A percentile compares a stretch with the other conserved stretches of the same genome.
phyloP scores from a whole-genome alignment of 2,797 vertebrate genomes.

The Hirundo rustica region DNA sequence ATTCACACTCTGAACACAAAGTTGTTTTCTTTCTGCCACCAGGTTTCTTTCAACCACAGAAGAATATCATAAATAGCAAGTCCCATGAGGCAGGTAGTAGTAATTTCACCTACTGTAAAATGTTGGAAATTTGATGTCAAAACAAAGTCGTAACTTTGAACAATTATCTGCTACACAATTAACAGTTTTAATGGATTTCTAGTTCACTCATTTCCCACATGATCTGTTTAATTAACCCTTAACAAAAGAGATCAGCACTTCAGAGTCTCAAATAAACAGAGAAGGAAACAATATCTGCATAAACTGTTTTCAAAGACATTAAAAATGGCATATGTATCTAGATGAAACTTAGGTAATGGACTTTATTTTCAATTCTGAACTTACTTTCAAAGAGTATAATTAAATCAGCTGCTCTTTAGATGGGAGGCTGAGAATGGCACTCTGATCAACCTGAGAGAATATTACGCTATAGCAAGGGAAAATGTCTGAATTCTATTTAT shows the following conservation, averaged over 20 bases:
- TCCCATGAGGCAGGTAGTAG: neutral
- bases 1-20: neutral
- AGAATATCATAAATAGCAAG: neutral
- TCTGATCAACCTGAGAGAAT: neutral
- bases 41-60: neutral
- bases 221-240: constrained; percentile 39
- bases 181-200: constrained; percentile 5
- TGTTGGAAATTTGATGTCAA: neutral
- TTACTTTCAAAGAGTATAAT: neutral
- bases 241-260: neutral
- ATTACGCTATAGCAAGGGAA: neutral
- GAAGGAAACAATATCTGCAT: neutral
- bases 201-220: constrained; percentile 21
- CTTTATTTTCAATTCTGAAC: neutral
- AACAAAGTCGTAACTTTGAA: neutral
- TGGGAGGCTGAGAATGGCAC: neutral
- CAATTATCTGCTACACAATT: constrained; percentile 19
- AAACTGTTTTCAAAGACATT: neutral
- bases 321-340: neutral
- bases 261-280: neutral
- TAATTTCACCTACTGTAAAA: neutral
- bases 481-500: neutral
- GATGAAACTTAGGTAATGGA: neutral
- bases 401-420: neutral
- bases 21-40: neutral